A percentile compares a stretch with the other conserved stretches of the same genome.
These are phyloP conservation scores for Lagopus muta DNA, from an alignment of 2,113 vertebrate species.

Conservation along the genomic window DNA sequence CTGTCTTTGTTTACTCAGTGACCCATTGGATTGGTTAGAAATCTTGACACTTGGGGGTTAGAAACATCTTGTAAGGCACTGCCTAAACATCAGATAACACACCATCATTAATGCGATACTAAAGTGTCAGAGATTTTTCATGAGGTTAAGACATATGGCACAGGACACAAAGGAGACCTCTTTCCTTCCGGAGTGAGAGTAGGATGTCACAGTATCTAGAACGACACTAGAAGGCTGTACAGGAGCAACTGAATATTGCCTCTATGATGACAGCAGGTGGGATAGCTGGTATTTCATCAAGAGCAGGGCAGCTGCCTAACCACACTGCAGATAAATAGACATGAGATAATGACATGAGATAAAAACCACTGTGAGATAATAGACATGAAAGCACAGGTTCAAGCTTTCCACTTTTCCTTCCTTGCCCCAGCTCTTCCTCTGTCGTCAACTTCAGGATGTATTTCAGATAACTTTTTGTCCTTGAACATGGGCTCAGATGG, in stretches of 20 bases:
- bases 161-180: neutral
- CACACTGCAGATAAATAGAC: neutral
- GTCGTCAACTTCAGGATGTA: neutral
- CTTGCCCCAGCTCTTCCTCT: neutral
- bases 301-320: neutral
- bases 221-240: neutral
- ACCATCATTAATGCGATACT: neutral
- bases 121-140: neutral
- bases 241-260: neutral
- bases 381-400: fast-evolving
- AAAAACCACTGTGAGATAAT: fast-evolving
- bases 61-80: neutral
- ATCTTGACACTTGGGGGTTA: neutral
- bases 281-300: neutral
- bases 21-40: neutral
- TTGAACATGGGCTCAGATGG: neutral
- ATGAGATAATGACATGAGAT: too few species aligned
- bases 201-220: neutral
- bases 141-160: neutral
- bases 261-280: neutral
- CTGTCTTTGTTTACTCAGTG: neutral
- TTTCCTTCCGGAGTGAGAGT: neutral
- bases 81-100: neutral
- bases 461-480: too few species aligned
- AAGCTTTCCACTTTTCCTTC: neutral